phyloP scores from a whole-genome alignment of 2,888 invertebrate genomes.

The Andrena bucephala region DNA sequence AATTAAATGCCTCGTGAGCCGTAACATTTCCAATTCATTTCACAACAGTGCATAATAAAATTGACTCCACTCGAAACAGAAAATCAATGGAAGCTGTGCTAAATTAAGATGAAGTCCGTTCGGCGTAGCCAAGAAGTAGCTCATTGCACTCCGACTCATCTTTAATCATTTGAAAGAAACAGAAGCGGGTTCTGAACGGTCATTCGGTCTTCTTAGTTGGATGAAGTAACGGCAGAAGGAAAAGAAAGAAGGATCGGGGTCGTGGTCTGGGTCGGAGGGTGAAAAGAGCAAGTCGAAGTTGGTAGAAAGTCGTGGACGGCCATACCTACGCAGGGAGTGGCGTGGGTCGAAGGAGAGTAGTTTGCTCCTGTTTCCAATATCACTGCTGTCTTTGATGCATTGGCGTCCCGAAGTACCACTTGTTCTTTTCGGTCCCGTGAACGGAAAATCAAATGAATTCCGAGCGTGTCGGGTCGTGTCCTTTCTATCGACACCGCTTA shows the following conservation, averaged over 20 bases:
- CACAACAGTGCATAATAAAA: no score
- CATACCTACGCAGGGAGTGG: conserved; percentile 10
- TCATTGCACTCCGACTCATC: conserved; percentile 26
- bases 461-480: conserved; percentile 63
- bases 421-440: conserved; percentile 68
- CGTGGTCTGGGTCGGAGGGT: conserved; percentile 41
- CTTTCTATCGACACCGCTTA: conserved; percentile 48
- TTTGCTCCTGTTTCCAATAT: conserved; percentile 74
- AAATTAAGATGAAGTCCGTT: not conserved
- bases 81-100: not conserved
- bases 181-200: conserved; percentile 21
- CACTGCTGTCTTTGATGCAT: conserved; percentile 69
- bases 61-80: no score
- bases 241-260: conserved; percentile 24
- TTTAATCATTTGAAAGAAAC: conserved; percentile 15
- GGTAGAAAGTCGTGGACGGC: conserved; percentile 60
- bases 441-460: conserved; percentile 76
- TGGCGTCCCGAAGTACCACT: conserved; percentile 67
- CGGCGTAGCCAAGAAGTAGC: not conserved
- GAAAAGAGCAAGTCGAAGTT: conserved; percentile 65
- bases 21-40: no score
- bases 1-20: no score
- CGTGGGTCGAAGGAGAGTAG: conserved; percentile 34
- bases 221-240: conserved; percentile 28
- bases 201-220: conserved; percentile 37